A percentile compares a stretch with the other conserved stretches of the same genome.
phyloP scores from a whole-genome alignment of 2,888 invertebrate genomes.

The Meiosimyza decipiens region DNA sequence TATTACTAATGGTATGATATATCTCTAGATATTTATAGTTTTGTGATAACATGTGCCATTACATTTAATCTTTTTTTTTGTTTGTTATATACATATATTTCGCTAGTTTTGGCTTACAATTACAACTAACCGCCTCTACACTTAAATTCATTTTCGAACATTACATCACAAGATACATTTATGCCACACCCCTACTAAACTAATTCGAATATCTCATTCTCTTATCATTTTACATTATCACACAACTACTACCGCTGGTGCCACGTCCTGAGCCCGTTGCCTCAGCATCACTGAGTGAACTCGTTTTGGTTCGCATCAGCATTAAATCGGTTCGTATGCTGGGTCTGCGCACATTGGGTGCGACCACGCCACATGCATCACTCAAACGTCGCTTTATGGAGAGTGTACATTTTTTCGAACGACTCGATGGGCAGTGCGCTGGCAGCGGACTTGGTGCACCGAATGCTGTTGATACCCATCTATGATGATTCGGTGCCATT shows the following conservation, averaged over 20 bases:
- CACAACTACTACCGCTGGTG: slow-evolving; percentile 55
- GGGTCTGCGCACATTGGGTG: slow-evolving; percentile 87
- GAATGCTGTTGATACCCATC: slow-evolving; percentile 80
- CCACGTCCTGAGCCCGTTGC: slow-evolving; percentile 66
- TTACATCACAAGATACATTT: not conserved
- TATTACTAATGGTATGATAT: not conserved
- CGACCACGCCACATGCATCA: slow-evolving; percentile 89
- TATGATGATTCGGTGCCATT: slow-evolving; percentile 90
- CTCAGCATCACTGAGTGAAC: slow-evolving; percentile 77
- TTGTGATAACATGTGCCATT: not conserved
- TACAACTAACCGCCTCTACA: not conserved
- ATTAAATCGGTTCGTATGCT: slow-evolving; percentile 89
- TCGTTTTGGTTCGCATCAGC: slow-evolving; percentile 87
- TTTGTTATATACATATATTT: too few relatives aligned
- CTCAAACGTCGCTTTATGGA: slow-evolving; percentile 85
- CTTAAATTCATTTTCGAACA: slow-evolving; percentile 4
- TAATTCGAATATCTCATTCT: not conserved
- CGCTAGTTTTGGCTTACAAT: too few relatives aligned
- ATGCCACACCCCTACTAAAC: not conserved
- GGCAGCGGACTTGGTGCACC: slow-evolving; percentile 82
- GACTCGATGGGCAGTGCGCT: slow-evolving; percentile 74
- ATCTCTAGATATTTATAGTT: not conserved
- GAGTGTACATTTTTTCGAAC: slow-evolving; percentile 79
- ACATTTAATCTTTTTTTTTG: too few relatives aligned
- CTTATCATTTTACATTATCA: slow-evolving; percentile 52